Evolutionary conservation across 1,140 invertebrate genomes (phyloP).

Genomic region (Augochlora pura): DNA sequence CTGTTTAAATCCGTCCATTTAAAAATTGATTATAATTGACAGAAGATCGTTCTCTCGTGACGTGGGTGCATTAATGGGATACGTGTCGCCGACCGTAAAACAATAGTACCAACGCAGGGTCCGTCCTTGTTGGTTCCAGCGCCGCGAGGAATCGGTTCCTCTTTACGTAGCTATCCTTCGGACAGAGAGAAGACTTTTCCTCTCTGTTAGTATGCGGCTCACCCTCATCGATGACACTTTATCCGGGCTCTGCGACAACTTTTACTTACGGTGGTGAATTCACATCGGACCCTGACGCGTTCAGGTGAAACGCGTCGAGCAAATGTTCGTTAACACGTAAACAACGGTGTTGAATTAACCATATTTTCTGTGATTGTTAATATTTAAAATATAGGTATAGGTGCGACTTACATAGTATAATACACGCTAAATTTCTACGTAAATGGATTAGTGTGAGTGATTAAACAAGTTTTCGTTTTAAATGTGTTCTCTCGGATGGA

Average conservation of each 20-base stretch:
- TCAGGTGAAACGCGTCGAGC: background rate
- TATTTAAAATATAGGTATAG: background rate
- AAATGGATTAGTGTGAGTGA: background rate
- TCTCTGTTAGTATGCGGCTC: constrained; percentile 63
- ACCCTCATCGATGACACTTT: constrained; percentile 67
- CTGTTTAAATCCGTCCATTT: constrained; percentile 6
- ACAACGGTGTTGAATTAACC: background rate
- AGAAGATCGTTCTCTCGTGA: constrained; percentile 49
- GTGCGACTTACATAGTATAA: no score
- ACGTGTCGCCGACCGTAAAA: constrained; percentile 45
- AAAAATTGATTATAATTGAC: constrained; percentile 57
- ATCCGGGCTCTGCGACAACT: constrained; percentile 31
- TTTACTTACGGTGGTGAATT: constrained; percentile 8
- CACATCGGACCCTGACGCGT: background rate
- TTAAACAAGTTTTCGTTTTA: background rate
- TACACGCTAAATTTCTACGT: background rate
- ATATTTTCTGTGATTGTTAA: background rate
- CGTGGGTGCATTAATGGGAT: constrained; percentile 40
- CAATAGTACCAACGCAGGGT: constrained; percentile 45
- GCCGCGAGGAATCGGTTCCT: constrained; percentile 44
- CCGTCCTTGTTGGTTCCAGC: constrained; percentile 42
- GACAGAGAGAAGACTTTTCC: constrained; percentile 45
- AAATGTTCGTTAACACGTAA: background rate
- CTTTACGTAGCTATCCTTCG: constrained; percentile 43
- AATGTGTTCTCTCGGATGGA: background rate